Percentiles rank a stretch among this genome's conserved stretches.
phyloP scores from a whole-genome alignment of 2,797 vertebrate species.

The Poeciliopsis turneri region DNA sequence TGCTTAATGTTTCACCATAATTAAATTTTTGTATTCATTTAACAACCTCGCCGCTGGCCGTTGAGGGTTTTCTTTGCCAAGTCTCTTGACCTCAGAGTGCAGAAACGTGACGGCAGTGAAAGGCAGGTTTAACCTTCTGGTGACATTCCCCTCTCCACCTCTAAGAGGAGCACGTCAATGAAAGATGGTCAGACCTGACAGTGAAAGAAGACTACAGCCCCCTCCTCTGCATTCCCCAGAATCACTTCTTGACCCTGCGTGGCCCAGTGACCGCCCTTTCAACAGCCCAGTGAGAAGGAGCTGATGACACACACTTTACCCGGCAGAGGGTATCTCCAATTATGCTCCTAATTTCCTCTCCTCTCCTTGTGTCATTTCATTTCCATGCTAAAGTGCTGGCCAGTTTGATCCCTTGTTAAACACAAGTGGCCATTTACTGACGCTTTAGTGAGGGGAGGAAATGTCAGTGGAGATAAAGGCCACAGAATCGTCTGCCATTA shows the following conservation, averaged over 20 bases:
- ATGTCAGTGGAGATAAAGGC: conserved; percentile 67
- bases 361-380: conserved; percentile 64
- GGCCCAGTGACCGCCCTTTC: conserved; percentile 53
- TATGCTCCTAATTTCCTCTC: conserved; percentile 60
- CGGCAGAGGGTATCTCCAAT: conserved; percentile 72
- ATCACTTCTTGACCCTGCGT: conserved; percentile 75
- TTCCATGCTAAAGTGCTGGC: conserved; percentile 73
- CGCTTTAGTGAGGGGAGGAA: conserved; percentile 64
- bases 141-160: conserved; percentile 29
- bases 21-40: conserved; percentile 18
- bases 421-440: conserved; percentile 73
- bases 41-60: conserved; percentile 13
- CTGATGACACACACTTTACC: conserved; percentile 75
- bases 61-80: conserved; percentile 23
- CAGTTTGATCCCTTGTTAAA: conserved; percentile 79
- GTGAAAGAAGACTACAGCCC: conserved; percentile 51
- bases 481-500: conserved; percentile 36
- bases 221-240: conserved; percentile 51
- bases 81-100: conserved; percentile 37
- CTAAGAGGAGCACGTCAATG: conserved; percentile 29
- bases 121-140: conserved; percentile 57
- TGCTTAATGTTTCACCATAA: conserved; percentile 15
- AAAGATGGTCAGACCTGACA: conserved; percentile 52
- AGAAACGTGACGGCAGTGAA: conserved; percentile 15
- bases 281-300: conserved; percentile 72